Evolutionary conservation across 2,888 invertebrate genomes (phyloP), one percentile per base, ranked within the genome.

Genomic region (Scaeva pyrastri): DNA sequence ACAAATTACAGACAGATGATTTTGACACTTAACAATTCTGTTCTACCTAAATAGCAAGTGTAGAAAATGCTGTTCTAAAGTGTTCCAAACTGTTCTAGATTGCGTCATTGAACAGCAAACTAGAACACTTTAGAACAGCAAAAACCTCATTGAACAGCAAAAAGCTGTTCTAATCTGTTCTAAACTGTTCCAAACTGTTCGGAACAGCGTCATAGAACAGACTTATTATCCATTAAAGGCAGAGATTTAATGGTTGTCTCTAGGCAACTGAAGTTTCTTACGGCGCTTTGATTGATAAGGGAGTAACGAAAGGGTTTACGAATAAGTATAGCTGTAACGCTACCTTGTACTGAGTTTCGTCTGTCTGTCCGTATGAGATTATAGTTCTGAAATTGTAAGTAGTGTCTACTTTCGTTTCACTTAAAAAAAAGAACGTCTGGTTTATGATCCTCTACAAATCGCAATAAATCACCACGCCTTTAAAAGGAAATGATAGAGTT

Each of bases 161-260:
- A n/a, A n/a, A n/a, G n/a, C n/a, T n/a, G n/a, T n/a, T n/a, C n/a
- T n/a, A n/a, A n/a, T n/a, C n/a, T n/a, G n/a, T n/a, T n/a, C n/a
- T n/a, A n/a, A n/a, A n/a, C n/a, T n/a, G n/a, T n/a, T n/a, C n/a
- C n/a, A n/a, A n/a, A n/a, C n/a, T n/a, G n/a, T n/a, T n/a, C n/a
- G n/a, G n/a, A n/a, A n/a, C n/a, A n/a, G n/a, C n/a, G n/a, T n/a
- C n/a, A n/a, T n/a, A n/a, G n/a, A n/a, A n/a, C n/a, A n/a, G n/a
- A n/a, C n/a, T n/a, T 14, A 41, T 41, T 41, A 41, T 41, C 41
- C 5, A 12, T 41, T 21, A 52, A 48, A 16, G 31, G 31, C 60
- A 60, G 12, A 12, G 41, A 60, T 2, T 41, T 60, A 41, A 60
- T 60, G 10, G 60, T 60, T 19, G 43, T 60, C 41, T 39, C 60